Base-by-base conservation (phyloP, 2,797 vertebrate genomes). In the Threskiornis aethiopicus region DNA sequence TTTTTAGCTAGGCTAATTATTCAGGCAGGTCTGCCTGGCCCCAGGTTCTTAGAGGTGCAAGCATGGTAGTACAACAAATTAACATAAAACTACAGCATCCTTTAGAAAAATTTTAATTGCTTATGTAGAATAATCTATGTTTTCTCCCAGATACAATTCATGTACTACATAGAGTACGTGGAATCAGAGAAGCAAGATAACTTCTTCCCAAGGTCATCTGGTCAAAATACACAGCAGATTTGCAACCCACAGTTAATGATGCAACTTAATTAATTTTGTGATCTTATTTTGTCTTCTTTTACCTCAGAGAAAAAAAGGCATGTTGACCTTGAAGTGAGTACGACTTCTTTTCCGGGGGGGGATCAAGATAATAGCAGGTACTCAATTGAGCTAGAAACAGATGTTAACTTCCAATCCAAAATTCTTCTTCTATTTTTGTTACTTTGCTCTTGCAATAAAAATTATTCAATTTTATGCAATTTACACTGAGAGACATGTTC, bases 271-370 rank as follows among this genome's bases (percentile, higher is more conserved):
- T 21, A 16, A 64, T 61, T 61, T 25, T 44, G 25, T 39, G 28
- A n/a, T 62, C 46, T 79, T 77, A 59, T n/a, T 73, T 90, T 31
- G 10, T 37, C 37, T 57, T 81, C 28, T 80, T 81, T 58, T 73
- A 77, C n/a, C 29, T 72, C 13, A 41, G 22, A 80, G 22, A 6
- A 65, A 54, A 81, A 66, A 80, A 29, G 4, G 28, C 33, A 55
- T 0, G 0, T 12, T 65, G 37, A 80, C 46, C 24, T 72, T 66
- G 31, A 58, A 61, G 28, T 6, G 3, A 39, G 7, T 19, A 19
- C 5, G 5, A 42, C 16, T 59, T 16, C 12, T 78, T 28, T 54
- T 61, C 10, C 9, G 37, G 37, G 37, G 37, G 37, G 37, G 37
- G 37, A n/a, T n/a, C n/a, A n/a, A n/a, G n/a, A n/a, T n/a, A n/a